Evolutionary conservation across 2,797 vertebrate genomes (phyloP).

Genomic region (Semaprochilodus insignis): DNA sequence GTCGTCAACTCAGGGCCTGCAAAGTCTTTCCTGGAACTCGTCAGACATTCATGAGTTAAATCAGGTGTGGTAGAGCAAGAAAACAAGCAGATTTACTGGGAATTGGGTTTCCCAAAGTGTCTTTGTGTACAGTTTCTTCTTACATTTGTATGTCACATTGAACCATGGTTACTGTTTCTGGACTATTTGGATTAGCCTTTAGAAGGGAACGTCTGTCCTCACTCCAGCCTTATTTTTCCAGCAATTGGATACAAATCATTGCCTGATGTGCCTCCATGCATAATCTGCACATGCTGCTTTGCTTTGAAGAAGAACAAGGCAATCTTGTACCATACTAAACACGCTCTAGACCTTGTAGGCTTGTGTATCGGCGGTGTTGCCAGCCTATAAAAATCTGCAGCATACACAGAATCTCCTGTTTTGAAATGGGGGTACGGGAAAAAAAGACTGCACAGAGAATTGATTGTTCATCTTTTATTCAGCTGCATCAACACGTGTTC

Average conservation of each 20-base stretch:
- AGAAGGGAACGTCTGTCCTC: background rate
- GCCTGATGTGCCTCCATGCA: constrained; percentile 1
- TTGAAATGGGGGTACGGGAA: background rate
- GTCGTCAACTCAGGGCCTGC: too few species aligned
- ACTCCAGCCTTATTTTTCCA: background rate
- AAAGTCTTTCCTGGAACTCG: background rate
- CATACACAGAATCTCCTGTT: background rate
- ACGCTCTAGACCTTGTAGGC: background rate
- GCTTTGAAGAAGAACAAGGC: background rate
- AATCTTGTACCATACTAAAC: background rate
- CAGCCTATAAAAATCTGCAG: constrained; percentile 1
- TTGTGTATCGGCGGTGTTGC: background rate
- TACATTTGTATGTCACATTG: background rate
- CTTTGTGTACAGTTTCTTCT: background rate
- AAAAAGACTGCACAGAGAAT: background rate
- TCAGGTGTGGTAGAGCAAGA: background rate
- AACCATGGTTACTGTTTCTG: background rate
- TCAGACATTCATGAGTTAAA: background rate
- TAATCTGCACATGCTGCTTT: background rate
- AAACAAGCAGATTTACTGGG: background rate
- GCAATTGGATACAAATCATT: background rate
- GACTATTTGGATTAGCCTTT: background rate
- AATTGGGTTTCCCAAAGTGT: too few species aligned
- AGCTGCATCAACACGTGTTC: constrained; percentile 2
- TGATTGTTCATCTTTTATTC: constrained; percentile 29